Evolutionary conservation across 2,888 invertebrate species (phyloP).

Genomic region (Drosophila birchii): DNA sequence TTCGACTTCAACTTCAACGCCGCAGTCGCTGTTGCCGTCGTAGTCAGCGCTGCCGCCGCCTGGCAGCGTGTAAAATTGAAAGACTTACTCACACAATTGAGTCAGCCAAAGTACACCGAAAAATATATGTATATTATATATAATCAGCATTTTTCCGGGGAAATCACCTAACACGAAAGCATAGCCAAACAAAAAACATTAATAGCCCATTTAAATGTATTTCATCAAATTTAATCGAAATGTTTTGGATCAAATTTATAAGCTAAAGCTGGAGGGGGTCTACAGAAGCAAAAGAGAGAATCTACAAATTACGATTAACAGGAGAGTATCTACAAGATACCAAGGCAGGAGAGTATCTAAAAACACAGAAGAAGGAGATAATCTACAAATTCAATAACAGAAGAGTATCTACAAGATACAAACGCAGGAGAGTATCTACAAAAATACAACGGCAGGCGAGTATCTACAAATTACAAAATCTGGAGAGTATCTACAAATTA

Average conservation of each 20-base stretch:
- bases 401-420: no score
- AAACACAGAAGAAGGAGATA: no score
- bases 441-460: no score
- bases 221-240: constrained; percentile 6
- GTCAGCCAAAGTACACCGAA: constrained; percentile 35
- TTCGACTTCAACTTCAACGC: constrained; percentile 9
- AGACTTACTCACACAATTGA: constrained; percentile 59
- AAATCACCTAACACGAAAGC: neutral
- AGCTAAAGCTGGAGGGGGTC: neutral
- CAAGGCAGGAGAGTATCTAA: no score
- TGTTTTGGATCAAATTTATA: neutral
- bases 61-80: constrained; percentile 69
- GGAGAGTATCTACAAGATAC: neutral
- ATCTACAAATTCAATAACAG: no score
- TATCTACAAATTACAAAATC: no score
- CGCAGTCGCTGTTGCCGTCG: neutral
- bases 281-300: neutral
- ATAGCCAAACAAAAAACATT: neutral
- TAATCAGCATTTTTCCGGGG: neutral
- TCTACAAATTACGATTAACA: neutral
- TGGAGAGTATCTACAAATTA: no score
- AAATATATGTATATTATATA: neutral
- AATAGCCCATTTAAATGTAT: constrained; percentile 2
- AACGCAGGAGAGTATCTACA: no score
- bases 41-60: constrained; percentile 15